Base-by-base conservation (phyloP, 1,140 invertebrate species). In the Saxidomus purpurata region DNA sequence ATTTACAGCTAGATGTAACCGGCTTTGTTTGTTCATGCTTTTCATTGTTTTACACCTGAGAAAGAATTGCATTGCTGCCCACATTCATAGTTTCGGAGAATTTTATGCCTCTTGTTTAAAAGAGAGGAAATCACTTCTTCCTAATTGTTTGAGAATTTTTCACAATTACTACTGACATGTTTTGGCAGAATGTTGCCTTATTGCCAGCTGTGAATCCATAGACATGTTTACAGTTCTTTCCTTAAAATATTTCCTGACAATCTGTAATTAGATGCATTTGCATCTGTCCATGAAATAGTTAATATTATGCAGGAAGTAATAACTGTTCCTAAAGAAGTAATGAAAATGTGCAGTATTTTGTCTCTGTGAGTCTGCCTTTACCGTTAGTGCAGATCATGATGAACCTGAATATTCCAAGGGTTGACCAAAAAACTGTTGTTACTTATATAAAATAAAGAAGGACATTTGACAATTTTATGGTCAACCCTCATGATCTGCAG, bases 71-170 rank as follows among this genome's bases (percentile, higher is more conserved):
- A 67, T 19, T 25, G 61, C 31, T 67, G 28, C 61, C 61, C 61
- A 67, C 61, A 31, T 67, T 4, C 61, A 67, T 67, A 67, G 28
- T 31, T 67, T 22, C 31, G n/a, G 19, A 67, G 61, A 3, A 67
- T 28, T 67, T 67, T 67, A 67, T 67, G 28, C 17, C 31, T 71
- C 17, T 3, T 38, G 28, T 4, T 71, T 38, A 4, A n/a, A 38
- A 71, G 34, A 40, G 67, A 31, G 34, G 34, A 71, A 71, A 71
- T 71, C 34, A 38, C 34, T 71, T 71, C 67, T 71, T 36, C 67
- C 22, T 71, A 40, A 71, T 38, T 38, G 67, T 71, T 71, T 71
- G 36, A 38, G 22, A 3, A 17, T 71, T 36, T 40, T 71, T 71
- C 34, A 71, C 34, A 38, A 38, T 38, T 38, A 40, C 25, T 38